A percentile compares a stretch with the other conserved stretches of the same genome.
Conservation (phyloP, 53 echinoderm and acorn worm genomes). For the Glandiceps talaboti region DNA sequence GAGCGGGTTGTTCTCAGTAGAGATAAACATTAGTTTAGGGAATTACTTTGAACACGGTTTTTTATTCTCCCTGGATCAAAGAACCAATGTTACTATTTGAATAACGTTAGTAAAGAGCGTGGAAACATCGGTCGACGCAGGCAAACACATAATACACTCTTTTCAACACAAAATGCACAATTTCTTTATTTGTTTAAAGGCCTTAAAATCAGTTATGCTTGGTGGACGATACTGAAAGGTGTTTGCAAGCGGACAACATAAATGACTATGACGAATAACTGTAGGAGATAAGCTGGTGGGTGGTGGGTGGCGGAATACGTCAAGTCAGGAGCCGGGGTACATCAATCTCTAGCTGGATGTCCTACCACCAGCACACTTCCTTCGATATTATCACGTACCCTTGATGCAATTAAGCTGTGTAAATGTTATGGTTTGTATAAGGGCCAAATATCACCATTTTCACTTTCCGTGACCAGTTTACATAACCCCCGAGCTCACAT, state of each 20-base stretch:
- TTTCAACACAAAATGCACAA: neutral
- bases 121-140: neutral
- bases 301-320: no score
- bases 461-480: neutral
- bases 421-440: neutral
- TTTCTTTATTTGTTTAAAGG: neutral
- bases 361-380: neutral
- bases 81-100: neutral
- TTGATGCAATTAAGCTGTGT: neutral
- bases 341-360: neutral
- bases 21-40: neutral
- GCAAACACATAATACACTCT: neutral
- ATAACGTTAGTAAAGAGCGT: neutral
- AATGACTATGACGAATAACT: neutral
- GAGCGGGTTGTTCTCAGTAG: no score
- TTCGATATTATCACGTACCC: neutral
- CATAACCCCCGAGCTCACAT: neutral
- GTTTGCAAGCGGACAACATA: neutral
- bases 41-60: neutral
- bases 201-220: neutral
- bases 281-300: no score
- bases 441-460: neutral
- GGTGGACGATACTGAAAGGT: neutral
- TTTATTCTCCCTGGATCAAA: neutral
- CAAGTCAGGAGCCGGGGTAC: neutral